These are phyloP conservation scores for Microctonus hyperodae DNA, from an alignment of 2,888 invertebrate genomes.

Conservation along the genomic window DNA sequence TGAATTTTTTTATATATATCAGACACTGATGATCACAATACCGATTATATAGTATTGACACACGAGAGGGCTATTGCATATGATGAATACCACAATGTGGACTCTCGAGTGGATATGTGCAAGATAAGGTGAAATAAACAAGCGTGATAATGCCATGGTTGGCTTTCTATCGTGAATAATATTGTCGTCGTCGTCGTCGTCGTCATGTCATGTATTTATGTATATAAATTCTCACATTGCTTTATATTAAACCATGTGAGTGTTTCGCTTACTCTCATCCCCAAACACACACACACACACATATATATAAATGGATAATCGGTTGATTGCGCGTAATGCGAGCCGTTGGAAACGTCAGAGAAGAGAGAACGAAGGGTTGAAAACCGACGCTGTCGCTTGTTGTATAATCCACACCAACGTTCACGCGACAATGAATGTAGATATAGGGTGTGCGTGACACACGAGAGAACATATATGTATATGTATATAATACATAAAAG, in stretches of 20 bases:
- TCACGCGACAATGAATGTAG: constrained; percentile 30
- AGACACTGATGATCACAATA: background rate
- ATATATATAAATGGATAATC: constrained; percentile 13
- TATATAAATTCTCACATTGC: background rate
- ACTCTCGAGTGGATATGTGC: background rate
- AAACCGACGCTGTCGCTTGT: constrained; percentile 18
- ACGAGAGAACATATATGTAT: constrained; percentile 14
- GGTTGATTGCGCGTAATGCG: constrained; percentile 18
- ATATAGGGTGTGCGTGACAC: constrained; percentile 28
- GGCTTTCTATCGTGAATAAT: constrained; percentile 18
- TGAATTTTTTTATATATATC: too few relatives aligned
- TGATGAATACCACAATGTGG: background rate
- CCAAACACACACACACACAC: background rate
- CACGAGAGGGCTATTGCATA: background rate
- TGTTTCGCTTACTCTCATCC: background rate
- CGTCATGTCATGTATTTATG: background rate
- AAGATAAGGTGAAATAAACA: constrained; percentile 24
- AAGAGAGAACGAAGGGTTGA: constrained; percentile 12
- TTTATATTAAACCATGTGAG: background rate
- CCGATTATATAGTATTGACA: background rate
- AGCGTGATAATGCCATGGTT: constrained; percentile 11
- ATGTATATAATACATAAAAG: background rate
- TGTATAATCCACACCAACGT: background rate
- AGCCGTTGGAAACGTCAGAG: constrained; percentile 6
- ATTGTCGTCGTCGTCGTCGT: background rate